phyloP scores from a whole-genome alignment of 92 coral and sea anemone species.

The Palythoa heliodiscus region DNA sequence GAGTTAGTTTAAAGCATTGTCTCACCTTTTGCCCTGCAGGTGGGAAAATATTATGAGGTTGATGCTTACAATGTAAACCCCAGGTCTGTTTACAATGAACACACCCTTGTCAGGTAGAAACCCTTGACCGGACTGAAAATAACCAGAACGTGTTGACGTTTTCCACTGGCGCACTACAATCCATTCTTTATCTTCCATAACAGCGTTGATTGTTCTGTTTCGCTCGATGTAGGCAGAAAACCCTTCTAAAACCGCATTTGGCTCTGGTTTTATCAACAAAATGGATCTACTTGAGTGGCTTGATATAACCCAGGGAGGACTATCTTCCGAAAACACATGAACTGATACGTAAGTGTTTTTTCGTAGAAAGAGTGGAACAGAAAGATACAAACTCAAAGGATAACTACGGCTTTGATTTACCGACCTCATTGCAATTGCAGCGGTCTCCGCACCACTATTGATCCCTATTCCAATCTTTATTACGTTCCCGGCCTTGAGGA shows the following conservation, averaged over 20 bases:
- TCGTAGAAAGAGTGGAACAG: conserved; percentile 37
- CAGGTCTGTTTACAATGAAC: conserved; percentile 44
- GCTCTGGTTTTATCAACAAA: conserved; percentile 31
- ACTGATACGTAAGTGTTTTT: conserved; percentile 51
- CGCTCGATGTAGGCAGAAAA: conserved; percentile 45
- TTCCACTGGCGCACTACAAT: conserved; percentile 50
- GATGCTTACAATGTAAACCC: conserved; percentile 48
- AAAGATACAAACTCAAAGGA: conserved; percentile 47
- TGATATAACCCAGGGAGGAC: conserved; percentile 53
- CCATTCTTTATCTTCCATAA: conserved; percentile 35
- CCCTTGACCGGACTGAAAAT: conserved; percentile 43
- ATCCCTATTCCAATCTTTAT: conserved; percentile 45
- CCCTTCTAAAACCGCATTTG: conserved; percentile 46
- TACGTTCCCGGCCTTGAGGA: conserved; percentile 28
- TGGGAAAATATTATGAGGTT: conserved; percentile 41
- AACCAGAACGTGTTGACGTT: conserved; percentile 50
- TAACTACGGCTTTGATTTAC: neutral
- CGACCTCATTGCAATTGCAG: conserved; percentile 43
- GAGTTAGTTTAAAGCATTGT: neutral
- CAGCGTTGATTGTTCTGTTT: conserved; percentile 38
- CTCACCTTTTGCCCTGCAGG: conserved; percentile 46
- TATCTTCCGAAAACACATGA: conserved; percentile 48
- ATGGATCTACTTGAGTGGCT: conserved; percentile 64
- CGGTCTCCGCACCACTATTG: conserved; percentile 53
- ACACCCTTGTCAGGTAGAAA: conserved; percentile 44